Base-by-base conservation (phyloP, 1,140 invertebrate species). In the Zophobas morio region DNA sequence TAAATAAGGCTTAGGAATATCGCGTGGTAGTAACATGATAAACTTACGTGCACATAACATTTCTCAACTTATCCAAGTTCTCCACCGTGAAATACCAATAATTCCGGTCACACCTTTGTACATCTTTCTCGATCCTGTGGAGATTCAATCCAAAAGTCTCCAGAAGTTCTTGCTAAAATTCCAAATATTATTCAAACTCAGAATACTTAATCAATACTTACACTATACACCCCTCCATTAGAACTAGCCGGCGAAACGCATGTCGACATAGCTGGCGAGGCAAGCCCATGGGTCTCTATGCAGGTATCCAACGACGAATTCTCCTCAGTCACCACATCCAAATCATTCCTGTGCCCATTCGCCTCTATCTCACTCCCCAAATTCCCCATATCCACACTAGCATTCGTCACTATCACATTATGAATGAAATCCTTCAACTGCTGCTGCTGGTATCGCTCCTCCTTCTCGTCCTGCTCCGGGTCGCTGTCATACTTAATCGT, bases 111-210 rank as follows among this genome's bases (percentile, higher is more conserved):
- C 97, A 99, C 75, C 97, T 87, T 86, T 97, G 95, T 1, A 98
- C 97, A 87, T 99, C 97, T 87, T 99, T 99, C 85, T 99, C 97
- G 78, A 99, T 98, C 34, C 97, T 90, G 87, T 98, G 96, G 0
- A 98, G 86, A 87, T 98, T 98, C 33, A 97, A 85, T 0, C 94
- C 95, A 83, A 98, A 98, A 71, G 90, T 91, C 82, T 98, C 95
- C 54, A 98, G 87, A 49, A 98, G 85, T 84, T 96, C 95, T 79
- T 90, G 91, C 94, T 96, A 83, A 46, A 88, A 87, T 70, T 54
- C 56, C 20, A 6, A 51, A 53, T 6, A 3, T 73, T 51, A 33
- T 34, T 4, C 40, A 33, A 73, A 73, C 35, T n/a, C 3, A 6
- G 32, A 33, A 33, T 8, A 6, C 6, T 2, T n/a, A 8, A 37